These are phyloP conservation scores for Merluccius polli DNA, from an alignment of 2,797 vertebrate species.

Conservation along the genomic window DNA sequence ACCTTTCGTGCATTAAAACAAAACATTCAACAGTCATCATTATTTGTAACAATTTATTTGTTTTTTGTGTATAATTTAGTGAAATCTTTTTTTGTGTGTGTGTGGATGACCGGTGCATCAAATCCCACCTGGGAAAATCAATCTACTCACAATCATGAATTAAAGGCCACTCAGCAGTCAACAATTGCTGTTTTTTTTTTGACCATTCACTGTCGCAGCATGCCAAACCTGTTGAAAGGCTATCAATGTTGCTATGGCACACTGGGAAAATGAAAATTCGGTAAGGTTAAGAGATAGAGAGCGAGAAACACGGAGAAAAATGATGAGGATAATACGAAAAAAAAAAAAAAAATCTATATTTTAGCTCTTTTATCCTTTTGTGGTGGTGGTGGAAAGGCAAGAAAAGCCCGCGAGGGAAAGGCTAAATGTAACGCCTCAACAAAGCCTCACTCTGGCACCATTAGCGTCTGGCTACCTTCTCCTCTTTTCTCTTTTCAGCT, in stretches of 20 bases:
- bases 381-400: slow-evolving; percentile 57
- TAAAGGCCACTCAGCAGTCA: neutral
- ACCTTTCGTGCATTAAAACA: neutral
- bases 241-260: slow-evolving; percentile 42
- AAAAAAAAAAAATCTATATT: slow-evolving; percentile 68
- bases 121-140: neutral
- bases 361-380: slow-evolving; percentile 72
- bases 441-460: slow-evolving; percentile 75
- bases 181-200: neutral
- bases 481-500: slow-evolving; percentile 36
- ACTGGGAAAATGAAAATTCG: slow-evolving; percentile 4
- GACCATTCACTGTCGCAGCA: neutral
- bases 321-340: slow-evolving; percentile 3
- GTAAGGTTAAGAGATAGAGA: slow-evolving; percentile 40
- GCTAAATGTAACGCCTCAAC: slow-evolving; percentile 76
- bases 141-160: neutral
- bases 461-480: slow-evolving; percentile 70
- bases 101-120: neutral
- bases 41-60: neutral
- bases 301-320: neutral
- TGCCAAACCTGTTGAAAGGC: slow-evolving; percentile 29
- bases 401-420: slow-evolving; percentile 69
- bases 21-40: neutral
- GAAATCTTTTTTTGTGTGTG: neutral
- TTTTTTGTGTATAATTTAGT: neutral